These are phyloP conservation scores for Hycleus cichorii DNA, from an alignment of 1,140 invertebrate species.

Conservation along the genomic window DNA sequence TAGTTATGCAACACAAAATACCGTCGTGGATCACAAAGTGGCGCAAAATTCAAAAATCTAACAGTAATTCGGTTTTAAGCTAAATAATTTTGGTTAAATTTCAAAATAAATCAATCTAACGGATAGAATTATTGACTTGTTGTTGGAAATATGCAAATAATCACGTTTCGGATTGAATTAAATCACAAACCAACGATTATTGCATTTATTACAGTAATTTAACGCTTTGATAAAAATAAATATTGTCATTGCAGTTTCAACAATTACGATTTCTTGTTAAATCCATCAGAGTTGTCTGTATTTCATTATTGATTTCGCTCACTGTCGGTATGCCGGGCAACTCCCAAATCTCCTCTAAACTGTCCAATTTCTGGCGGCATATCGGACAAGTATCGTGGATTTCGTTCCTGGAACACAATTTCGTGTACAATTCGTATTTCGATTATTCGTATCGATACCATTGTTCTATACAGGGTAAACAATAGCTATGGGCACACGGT, in stretches of 20 bases:
- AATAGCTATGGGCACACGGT: slow-evolving; percentile 61
- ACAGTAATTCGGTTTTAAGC: no score
- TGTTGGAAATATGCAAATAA: neutral
- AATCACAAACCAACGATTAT: no score
- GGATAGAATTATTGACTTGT: no score
- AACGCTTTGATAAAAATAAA: no score
- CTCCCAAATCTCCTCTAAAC: slow-evolving; percentile 60
- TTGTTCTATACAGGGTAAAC: slow-evolving; percentile 59
- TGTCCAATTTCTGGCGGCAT: slow-evolving; percentile 53
- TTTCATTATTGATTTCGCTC: slow-evolving; percentile 54
- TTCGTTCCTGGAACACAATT: slow-evolving; percentile 48
- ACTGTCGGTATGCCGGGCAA: slow-evolving; percentile 55
- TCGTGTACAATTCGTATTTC: neutral
- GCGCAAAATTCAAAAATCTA: no score
- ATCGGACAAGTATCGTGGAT: slow-evolving; percentile 61
- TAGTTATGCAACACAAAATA: no score
- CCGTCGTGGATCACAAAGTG: no score
- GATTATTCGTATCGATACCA: slow-evolving; percentile 42
- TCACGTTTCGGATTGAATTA: no score
- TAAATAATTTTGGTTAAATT: no score
- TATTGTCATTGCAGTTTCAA: no score
- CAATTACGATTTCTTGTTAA: slow-evolving; percentile 23
- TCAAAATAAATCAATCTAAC: no score
- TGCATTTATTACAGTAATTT: no score
- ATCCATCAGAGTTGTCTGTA: slow-evolving; percentile 37